Evolutionary conservation across 2,113 vertebrate genomes (phyloP), one percentile per base, ranked within the genome.

Genomic region (Sceloporus undulatus): DNA sequence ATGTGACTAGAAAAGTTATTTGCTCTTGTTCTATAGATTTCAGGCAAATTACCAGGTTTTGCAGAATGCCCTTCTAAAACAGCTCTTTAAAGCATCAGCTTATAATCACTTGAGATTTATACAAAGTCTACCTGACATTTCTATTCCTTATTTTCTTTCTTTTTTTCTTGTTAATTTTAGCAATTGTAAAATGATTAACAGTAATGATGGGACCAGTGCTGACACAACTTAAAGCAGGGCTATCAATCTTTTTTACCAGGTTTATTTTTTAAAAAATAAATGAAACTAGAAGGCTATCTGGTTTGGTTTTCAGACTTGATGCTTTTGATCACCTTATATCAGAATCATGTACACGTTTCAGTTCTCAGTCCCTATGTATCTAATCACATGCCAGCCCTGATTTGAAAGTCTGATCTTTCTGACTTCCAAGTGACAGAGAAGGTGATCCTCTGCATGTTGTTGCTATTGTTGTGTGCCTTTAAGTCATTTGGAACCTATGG

Each of bases 1-100:
- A 90, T 83, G 68, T 92, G 92, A 86, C 87, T 87, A 27, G 80
- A 94, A 90, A 40, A 88, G 90, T 84, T 89, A 73, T 83, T 92
- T 82, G 65, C 92, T 90, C 86, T 88, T 87, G 79, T 88, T 83
- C 84, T 71, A 19, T 76, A 34, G 75, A 86, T 82, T 86, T 94
- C 79, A 85, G 74, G 74, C 89, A 85, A 92, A 75, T 78, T 56
- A 86, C 73, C 68, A 0, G 0, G 76, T 74, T 86, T 74, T 48
- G 84, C 0, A 87, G 79, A 90, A 85, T 85, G 48, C 48, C 3
- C 48, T 48, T 48, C 48, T 48, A 48, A 48, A 48, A 48, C 48
- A 48, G 2, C 48, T 7, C 48, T 62, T 8, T 70, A 1, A 74
- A 79, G 78, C 34, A 77, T 83, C 73, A 66, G 42, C 25, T 9